phyloP scores from a whole-genome alignment of 1,140 invertebrate genomes.

The Bombus waltoni region DNA sequence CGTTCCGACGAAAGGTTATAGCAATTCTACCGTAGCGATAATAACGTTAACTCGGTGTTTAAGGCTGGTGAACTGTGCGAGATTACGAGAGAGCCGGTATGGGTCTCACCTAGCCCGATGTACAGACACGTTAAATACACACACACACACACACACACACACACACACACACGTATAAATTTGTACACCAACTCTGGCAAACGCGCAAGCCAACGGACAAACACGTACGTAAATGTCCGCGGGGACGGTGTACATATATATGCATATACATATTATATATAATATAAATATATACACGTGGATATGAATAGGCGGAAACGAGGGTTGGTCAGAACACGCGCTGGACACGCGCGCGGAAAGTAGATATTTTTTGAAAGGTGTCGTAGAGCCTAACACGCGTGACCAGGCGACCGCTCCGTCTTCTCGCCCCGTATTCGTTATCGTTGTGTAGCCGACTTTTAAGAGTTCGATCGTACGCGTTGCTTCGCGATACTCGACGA shows the following conservation, averaged over 20 bases:
- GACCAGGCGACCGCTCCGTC: background rate
- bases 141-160: conserved; percentile 37
- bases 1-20: conserved; percentile 42
- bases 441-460: conserved; percentile 9
- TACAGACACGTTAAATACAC: conserved; percentile 62
- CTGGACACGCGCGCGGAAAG: conserved; percentile 24
- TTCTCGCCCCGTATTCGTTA: background rate
- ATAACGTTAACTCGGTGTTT: conserved; percentile 70
- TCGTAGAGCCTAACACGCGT: conserved; percentile 21
- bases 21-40: conserved; percentile 67
- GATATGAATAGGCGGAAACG: conserved; percentile 31
- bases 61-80: conserved; percentile 63
- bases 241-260: conserved; percentile 6
- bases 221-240: conserved; percentile 5
- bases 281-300: conserved; percentile 5
- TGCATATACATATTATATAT: conserved; percentile 16
- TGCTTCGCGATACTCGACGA: background rate
- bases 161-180: conserved; percentile 42
- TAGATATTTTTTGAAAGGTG: conserved; percentile 63
- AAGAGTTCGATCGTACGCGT: background rate
- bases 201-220: conserved; percentile 6
- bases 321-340: conserved; percentile 32
- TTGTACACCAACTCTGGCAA: conserved; percentile 1
- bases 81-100: conserved; percentile 42
- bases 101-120: conserved; percentile 43